These are phyloP conservation scores for Cephus rjabovi DNA, from an alignment of 2,888 invertebrate genomes.

Conservation along the genomic window DNA sequence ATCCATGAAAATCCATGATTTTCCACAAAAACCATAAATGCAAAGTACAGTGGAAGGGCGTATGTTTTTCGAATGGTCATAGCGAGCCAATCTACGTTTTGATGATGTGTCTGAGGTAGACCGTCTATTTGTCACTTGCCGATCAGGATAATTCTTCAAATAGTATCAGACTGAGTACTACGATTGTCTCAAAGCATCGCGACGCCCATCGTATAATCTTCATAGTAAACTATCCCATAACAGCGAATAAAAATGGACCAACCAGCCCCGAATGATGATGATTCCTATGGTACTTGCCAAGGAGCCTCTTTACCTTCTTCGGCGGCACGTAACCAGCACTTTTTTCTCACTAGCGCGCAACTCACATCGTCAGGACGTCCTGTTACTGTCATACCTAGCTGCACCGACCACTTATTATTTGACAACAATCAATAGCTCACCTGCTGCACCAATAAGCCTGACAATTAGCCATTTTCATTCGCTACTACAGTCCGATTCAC, in stretches of 20 bases:
- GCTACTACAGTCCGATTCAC: slow-evolving; percentile 38
- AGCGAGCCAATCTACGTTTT: slow-evolving; percentile 51
- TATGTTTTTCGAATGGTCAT: slow-evolving; percentile 57
- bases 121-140: slow-evolving; percentile 19
- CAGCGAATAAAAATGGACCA: slow-evolving; percentile 4
- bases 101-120: slow-evolving; percentile 44
- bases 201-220: background rate
- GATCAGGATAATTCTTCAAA: background rate
- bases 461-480: slow-evolving; percentile 64
- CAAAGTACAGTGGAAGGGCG: slow-evolving; percentile 36
- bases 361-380: slow-evolving; percentile 6
- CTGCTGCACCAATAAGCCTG: slow-evolving; percentile 59
- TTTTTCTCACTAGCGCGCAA: slow-evolving; percentile 11
- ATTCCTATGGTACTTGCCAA: slow-evolving; percentile 5
- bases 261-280: slow-evolving; percentile 7
- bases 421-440: slow-evolving; percentile 46
- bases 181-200: background rate
- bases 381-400: background rate
- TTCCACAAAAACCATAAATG: slow-evolving; percentile 19
- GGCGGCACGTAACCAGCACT: slow-evolving; percentile 8
- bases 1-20: slow-evolving; percentile 1
- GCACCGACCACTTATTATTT: slow-evolving; percentile 9
- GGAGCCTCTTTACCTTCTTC: background rate
- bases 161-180: background rate
- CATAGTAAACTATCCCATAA: background rate